Conservation (phyloP, 92 coral and sea anemone species). For the Metridium senile region DNA sequence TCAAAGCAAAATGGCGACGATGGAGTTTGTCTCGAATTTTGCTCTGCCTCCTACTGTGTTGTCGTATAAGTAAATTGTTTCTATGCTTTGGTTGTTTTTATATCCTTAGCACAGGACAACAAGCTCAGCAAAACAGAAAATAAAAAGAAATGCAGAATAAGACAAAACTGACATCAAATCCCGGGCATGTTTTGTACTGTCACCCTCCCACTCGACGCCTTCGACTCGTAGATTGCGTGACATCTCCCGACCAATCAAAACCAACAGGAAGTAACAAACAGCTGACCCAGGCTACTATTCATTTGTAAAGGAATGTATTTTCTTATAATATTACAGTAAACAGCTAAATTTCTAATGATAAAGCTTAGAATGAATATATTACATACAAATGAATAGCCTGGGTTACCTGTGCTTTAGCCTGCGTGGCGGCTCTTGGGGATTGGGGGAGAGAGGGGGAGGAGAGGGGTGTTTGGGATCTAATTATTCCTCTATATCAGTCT, state of each 20-base stretch:
- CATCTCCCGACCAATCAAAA: neutral
- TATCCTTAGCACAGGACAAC: neutral
- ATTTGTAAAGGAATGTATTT: too few species aligned
- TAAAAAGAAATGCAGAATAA: constrained; percentile 8
- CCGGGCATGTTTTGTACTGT: constrained; percentile 54
- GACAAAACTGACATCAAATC: constrained; percentile 25
- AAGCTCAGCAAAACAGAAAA: constrained; percentile 32
- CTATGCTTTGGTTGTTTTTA: neutral
- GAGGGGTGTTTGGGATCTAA: too few species aligned
- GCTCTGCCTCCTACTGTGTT: neutral
- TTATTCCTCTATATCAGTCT: too few species aligned
- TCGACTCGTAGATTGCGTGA: constrained; percentile 3
- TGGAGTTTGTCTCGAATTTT: neutral
- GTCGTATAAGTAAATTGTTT: neutral
- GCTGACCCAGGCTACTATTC: neutral
- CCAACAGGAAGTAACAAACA: neutral
- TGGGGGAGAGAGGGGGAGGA: too few species aligned
- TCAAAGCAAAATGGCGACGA: neutral
- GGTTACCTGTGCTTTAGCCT: too few species aligned
- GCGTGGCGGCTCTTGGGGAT: too few species aligned
- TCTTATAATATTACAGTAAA: too few species aligned
- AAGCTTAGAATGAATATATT: too few species aligned
- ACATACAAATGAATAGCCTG: too few species aligned
- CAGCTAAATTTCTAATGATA: too few species aligned
- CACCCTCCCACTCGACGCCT: constrained; percentile 23